Evolutionary conservation across 1,140 invertebrate species (phyloP), one percentile per base, ranked within the genome.

Genomic region (Bombus confusus): DNA sequence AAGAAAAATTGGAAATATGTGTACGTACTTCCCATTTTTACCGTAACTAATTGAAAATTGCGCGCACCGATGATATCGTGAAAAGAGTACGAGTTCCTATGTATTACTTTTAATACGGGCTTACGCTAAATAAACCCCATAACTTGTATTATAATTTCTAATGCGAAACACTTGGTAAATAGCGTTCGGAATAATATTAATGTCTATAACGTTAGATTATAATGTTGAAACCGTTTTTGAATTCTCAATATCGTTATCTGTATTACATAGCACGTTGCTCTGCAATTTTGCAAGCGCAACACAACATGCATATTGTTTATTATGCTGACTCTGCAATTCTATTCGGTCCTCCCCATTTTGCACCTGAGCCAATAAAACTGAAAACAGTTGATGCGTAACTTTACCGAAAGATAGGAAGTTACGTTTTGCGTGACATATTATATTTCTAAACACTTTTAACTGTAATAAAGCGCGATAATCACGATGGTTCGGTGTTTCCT

Each of bases 211-310:
- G 57, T 85, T 73, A 73, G 68, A 37, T 80, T 37, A 72, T 39
- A 57, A 39, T 22, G 39, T 39, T 22, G 69, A 34, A 66, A 41
- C 43, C 39, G 39, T 83, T 80, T 87, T 85, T 62, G 88, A 43
- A 85, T 79, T 87, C 80, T 85, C 81, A 37, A 85, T 87, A 87
- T 52, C 83, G 78, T 78, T 75, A 77, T 87, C 52, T 84, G 71
- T 66, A 43, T 75, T 68, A 64, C 41, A 62, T 68, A 73, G 73
- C 80, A 78, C 76, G 57, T 39, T 84, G 41, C 71, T 57, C 72
- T 15, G 41, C 39, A 47, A 78, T 59, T 83, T 75, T 83, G 64
- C 80, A 83, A 57, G 69, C 47, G 41, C 59, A 59, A 37, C 3
- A 71, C 66, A 47, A 72, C 34, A 57, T 57, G 59, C 76, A 85